These are phyloP conservation scores for Heliconius hermathena DNA, from an alignment of 1,140 invertebrate genomes.

Conservation along the genomic window DNA sequence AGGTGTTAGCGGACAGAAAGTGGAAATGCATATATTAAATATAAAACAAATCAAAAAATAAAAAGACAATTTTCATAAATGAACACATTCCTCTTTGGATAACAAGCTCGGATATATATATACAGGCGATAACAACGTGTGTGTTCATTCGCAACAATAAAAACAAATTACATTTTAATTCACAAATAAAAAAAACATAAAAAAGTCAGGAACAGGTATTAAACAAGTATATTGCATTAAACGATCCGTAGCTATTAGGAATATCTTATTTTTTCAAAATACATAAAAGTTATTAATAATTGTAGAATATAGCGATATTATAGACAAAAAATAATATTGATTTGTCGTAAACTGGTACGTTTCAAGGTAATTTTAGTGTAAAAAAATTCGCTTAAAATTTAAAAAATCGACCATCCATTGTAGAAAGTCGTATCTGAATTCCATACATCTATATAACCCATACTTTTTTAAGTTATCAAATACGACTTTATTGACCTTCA, in stretches of 20 bases:
- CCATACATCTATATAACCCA: background rate
- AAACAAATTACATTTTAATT: background rate
- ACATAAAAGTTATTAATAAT: background rate
- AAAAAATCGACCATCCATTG: background rate
- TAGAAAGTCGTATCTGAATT: background rate
- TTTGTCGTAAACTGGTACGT: constrained; percentile 16
- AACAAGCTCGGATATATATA: constrained; percentile 60
- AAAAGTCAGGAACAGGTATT: constrained; percentile 34
- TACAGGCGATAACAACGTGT: constrained; percentile 44
- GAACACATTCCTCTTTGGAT: constrained; percentile 80
- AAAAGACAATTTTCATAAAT: constrained; percentile 65
- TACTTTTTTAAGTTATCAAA: background rate
- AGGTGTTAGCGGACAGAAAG: constrained; percentile 34
- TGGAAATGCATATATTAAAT: constrained; percentile 72
- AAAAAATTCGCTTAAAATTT: constrained; percentile 11
- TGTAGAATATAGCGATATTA: constrained; percentile 1
- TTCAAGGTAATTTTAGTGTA: constrained; percentile 11
- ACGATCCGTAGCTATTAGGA: constrained; percentile 3
- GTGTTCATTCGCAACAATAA: constrained; percentile 37
- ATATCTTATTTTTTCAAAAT: background rate
- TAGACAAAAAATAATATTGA: background rate
- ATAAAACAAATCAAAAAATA: constrained; percentile 54
- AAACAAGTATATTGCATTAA: constrained; percentile 31
- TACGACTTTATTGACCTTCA: background rate
- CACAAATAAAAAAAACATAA: constrained; percentile 19